Evolutionary conservation across 1,140 invertebrate species (phyloP), one percentile per base, ranked within the genome.

Genomic region (Bicyclus anynana): DNA sequence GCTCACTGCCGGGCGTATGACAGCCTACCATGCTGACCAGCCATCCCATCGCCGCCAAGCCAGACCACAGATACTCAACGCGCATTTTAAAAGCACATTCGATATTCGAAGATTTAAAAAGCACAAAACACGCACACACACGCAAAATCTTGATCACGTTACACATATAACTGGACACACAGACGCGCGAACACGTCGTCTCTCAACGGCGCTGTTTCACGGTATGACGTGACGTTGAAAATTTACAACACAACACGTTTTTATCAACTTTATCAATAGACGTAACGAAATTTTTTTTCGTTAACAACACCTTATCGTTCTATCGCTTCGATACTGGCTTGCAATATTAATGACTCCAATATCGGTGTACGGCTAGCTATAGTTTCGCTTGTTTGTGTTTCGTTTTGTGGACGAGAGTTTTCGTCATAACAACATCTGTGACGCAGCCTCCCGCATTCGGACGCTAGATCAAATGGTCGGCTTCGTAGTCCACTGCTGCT

Each of bases 401-500:
- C 29, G 49, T 38, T 21, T 51, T 42, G 46, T 52, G 51, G 48
- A 59, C 58, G 59, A 62, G 64, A 67, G 74, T 77, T 74, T 66
- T 80, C 75, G 77, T 78, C 75, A 80, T 65, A 73, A 80, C 44
- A 63, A 54, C 7, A 47, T 62, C 23, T 59, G 60, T 51, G 61
- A 71, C 65, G 67, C 68, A 72, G 68, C 64, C 51, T 72, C 72
- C 40, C 63, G 63, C 71, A 71, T 73, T 47, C 52, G 40, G 29
- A 67, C 42, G 64, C 54, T 72, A 77, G 35, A 68, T 53, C 54
- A 73, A 51, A 52, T 51, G 49, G 40, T 38, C 29, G 29, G 21
- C 13, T 40, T 59, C 33, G 62, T 74, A 85, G 77, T 87, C 84
- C 64, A 87, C 69, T 47, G 84, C 84, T 66, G 84, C 79, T 56